Percentiles rank a stretch among this genome's conserved stretches.
Evolutionary conservation across 2,888 invertebrate genomes (phyloP).

Genomic region (Eledone cirrhosa): DNA sequence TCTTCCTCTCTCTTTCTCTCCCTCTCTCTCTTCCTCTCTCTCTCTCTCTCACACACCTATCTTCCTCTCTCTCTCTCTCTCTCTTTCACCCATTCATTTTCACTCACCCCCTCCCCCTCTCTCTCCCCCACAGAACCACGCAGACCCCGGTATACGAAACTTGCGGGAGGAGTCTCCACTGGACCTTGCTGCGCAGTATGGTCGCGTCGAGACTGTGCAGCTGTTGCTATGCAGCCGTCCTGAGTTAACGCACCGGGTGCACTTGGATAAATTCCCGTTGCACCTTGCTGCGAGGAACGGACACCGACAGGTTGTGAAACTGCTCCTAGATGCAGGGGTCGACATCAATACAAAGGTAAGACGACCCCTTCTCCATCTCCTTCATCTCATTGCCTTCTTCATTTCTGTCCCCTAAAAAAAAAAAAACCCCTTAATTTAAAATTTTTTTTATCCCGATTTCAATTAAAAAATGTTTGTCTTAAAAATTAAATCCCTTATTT

Average conservation of each 20-base stretch:
- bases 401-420: too few relatives aligned
- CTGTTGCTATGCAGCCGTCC: constrained; percentile 85
- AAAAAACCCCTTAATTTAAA: too few relatives aligned
- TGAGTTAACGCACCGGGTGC: constrained; percentile 73
- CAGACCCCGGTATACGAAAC: constrained; percentile 88
- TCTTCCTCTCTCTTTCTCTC: neutral
- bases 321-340: constrained; percentile 84
- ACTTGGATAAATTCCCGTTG: constrained; percentile 84
- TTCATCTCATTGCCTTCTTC: neutral
- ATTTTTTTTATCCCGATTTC: too few relatives aligned
- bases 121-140: constrained; percentile 73
- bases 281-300: constrained; percentile 94
- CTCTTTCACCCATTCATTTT: neutral
- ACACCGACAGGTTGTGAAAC: constrained; percentile 76
- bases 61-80: too few relatives aligned
- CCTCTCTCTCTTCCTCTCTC: neutral
- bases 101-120: neutral
- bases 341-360: constrained; percentile 76
- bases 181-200: constrained; percentile 88
- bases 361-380: neutral
- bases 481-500: too few relatives aligned
- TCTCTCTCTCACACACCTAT: neutral
- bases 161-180: constrained; percentile 88
- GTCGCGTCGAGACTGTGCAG: constrained; percentile 81
- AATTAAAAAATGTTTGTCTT: too few relatives aligned